These are phyloP conservation scores for Helicoverpa zea DNA, from an alignment of 1,140 invertebrate genomes.

Conservation along the genomic window DNA sequence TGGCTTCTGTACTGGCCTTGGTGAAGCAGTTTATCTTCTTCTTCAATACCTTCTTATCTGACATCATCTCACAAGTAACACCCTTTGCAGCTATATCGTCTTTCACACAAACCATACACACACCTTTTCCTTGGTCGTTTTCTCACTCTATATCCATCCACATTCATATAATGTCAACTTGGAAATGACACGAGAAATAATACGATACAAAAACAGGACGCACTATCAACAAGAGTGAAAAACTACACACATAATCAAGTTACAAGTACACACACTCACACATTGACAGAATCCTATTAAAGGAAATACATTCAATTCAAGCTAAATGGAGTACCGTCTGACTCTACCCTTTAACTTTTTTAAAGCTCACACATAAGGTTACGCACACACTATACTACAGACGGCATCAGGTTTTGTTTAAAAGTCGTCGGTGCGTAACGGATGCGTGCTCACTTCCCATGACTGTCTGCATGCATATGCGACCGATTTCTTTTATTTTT, in stretches of 20 bases:
- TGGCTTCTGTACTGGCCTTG: no score
- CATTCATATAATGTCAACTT: no score
- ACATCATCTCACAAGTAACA: no score
- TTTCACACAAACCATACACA: no score
- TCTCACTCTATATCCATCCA: no score
- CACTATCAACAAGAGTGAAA: background rate
- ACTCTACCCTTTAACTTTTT: background rate
- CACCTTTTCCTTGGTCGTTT: no score
- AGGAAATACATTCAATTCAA: no score
- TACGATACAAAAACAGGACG: no score
- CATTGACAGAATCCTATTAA: background rate
- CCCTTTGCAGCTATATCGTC: no score
- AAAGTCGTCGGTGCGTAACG: background rate
- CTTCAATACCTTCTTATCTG: no score
- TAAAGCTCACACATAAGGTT: background rate
- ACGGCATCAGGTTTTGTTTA: slow-evolving; percentile 2
- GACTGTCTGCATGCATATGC: slow-evolving; percentile 13
- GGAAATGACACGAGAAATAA: no score
- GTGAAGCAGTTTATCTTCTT: no score
- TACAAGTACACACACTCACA: background rate
- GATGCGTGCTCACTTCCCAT: slow-evolving; percentile 55
- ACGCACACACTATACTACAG: background rate
- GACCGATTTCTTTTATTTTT: slow-evolving; percentile 11
- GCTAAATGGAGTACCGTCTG: slow-evolving; percentile 11
- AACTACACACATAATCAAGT: background rate